Base-by-base conservation (phyloP, 37 sponge, comb jelly and placozoan genomes). In the Beroe forskalii region DNA sequence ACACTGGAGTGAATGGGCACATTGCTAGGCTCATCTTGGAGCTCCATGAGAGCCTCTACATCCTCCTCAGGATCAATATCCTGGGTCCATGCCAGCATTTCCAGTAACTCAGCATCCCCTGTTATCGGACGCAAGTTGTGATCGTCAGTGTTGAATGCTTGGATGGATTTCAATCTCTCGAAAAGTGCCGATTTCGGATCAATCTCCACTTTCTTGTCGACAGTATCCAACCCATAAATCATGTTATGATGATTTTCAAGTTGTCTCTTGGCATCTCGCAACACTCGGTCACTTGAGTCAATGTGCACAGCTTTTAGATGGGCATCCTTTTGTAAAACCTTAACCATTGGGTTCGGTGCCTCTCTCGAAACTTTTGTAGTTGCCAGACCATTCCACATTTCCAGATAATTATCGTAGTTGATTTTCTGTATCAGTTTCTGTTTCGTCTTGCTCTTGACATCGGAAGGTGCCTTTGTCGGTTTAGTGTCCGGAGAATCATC, bases 11-110 rank as follows among this genome's bases (percentile, higher is more conserved):
- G 86, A 3, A 38, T 32, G 28, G 86, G 86, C 19, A 80, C 86
- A 33, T 14, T 24, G 27, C 55, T 44, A 4, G 86, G 55, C 25
- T 63, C 66, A 80, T 80, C 35, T 42, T 80, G 86, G 30, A 80
- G 86, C 30, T 80, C 86, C 86, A 80, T 80, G 28, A 80, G 86
- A 24, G 86, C 55, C 28, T 80, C 86, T 1, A 80, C 86, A 43
- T 80, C 86, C 55, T 80, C 86, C 55, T 80, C 86, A 41, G 86
- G 86, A 9, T 80, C 86, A 14, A 80, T 80, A 4, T 37, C 86
- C 55, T 80, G 86, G 48, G 31, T 80, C 86, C 86, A 80, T 0
- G 86, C 86, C 48, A 80, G 42, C 72, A 69, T 69, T 69, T 69
- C 72, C 55, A 80, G 35, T 30, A 80, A 44, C 30, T 80, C 86